Base-by-base conservation (phyloP, 2,888 invertebrate species). In the Luperina testacea region DNA sequence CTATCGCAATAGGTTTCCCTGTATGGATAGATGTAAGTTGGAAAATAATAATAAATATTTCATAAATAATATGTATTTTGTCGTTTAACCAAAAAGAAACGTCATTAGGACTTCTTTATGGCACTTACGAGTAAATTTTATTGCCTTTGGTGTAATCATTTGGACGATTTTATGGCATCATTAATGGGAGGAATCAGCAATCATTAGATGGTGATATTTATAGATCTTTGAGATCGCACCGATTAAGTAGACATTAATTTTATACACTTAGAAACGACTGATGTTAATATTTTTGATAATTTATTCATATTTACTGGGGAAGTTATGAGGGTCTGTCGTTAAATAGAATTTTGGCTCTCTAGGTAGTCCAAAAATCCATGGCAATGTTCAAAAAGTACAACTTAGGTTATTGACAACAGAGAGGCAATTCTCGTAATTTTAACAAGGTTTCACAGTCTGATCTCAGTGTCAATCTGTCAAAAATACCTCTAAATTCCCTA, bases 51-150 rank as follows among this genome's bases (percentile, higher is more conserved):
- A 38, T 38, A 38, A 38, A 38, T 38, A 38, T 70, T 72, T 72
- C 27, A 2, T 24, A 77, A 76, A 77, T 65, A 71, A 73, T 67
- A 72, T 69, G 76, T 77, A 79, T 78, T 69, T 71, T 72, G 38
- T 38, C 59, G 53, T 24, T 53, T 72, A 77, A 73, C 76, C 76
- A 73, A 81, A 76, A 77, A 72, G 76, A 79, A 68, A 76, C 69
- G 42, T 86, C 84, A 86, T 90, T 88, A 80, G 45, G 71, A 84
- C 72, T 71, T 72, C 71, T 81, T 88, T 83, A 89, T 76, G 81
- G 75, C 64, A 78, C 74, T 83, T 77, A 75, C 75, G 82, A 86
- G 82, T 80, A 80, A 81, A 84, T 82, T 83, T 89, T 88, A 89
- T 86, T 42, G 67, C 74, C 13, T 32, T 76, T 70, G 13, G 42